Conservation (phyloP, 2,888 invertebrate species). For the Microdon myrmicae region DNA sequence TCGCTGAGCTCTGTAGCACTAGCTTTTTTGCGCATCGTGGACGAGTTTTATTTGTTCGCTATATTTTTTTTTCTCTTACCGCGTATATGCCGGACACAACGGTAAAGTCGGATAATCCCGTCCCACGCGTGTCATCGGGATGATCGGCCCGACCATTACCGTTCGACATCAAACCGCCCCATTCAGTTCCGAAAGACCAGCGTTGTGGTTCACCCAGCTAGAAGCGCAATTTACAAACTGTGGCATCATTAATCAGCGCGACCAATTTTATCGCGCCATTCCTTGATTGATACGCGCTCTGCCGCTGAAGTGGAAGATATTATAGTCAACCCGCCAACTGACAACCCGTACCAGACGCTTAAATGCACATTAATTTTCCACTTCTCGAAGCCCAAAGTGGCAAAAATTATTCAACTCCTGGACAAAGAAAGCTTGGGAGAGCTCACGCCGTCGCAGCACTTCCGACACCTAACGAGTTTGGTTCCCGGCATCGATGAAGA, state of each 20-base stretch:
- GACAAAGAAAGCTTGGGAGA: slow-evolving; percentile 14
- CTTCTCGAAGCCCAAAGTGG: slow-evolving; percentile 12
- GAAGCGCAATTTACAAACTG: slow-evolving; percentile 7
- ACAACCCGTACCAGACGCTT: slow-evolving; percentile 9
- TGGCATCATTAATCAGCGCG: background rate
- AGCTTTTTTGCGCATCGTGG: no score
- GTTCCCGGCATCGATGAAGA: slow-evolving; percentile 7
- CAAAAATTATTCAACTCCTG: slow-evolving; percentile 14
- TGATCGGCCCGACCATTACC: no score
- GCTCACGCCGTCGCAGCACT: slow-evolving; percentile 15
- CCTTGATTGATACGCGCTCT: slow-evolving; percentile 3
- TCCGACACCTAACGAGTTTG: slow-evolving; percentile 17
- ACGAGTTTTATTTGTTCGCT: no score
- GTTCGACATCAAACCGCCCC: slow-evolving; percentile 1
- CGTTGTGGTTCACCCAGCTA: slow-evolving; percentile 5
- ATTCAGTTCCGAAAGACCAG: slow-evolving; percentile 9
- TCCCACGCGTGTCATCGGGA: no score
- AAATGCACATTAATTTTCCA: slow-evolving; percentile 11
- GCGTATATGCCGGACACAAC: no score
- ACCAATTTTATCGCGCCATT: slow-evolving; percentile 2
- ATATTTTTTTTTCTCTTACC: no score
- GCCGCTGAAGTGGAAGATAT: slow-evolving; percentile 8
- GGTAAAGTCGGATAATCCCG: no score
- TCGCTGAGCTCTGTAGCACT: no score
- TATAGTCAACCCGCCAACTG: background rate